Evolutionary conservation across 37 sponge, comb jelly and placozoan genomes (phyloP).

Genomic region (Aplysina aerophoba): DNA sequence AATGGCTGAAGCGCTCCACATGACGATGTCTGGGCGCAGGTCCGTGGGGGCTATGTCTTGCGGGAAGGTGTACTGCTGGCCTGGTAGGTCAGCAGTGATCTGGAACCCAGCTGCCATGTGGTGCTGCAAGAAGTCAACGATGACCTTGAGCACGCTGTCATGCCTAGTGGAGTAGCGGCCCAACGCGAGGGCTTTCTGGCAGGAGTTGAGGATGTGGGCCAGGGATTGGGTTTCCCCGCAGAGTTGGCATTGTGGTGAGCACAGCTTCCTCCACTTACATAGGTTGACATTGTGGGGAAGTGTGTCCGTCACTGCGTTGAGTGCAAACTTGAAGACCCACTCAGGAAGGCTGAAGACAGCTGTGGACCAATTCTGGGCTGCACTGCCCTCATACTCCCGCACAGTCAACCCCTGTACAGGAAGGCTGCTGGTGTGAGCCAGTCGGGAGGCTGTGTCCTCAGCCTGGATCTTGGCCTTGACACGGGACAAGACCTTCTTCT

Average conservation of each 20-base stretch:
- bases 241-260: background rate
- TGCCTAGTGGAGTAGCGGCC: conserved; percentile 11
- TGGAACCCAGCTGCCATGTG: background rate
- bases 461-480: background rate
- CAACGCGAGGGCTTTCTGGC: conserved; percentile 21
- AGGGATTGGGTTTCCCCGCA: conserved; percentile 23
- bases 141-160: conserved; percentile 12
- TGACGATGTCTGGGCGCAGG: conserved; percentile 8
- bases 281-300: conserved; percentile 29
- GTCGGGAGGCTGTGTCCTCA: background rate
- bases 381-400: background rate
- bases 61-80: background rate
- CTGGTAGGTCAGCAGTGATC: background rate
- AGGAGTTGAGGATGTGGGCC: conserved; percentile 22
- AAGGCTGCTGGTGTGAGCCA: background rate
- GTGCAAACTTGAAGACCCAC: conserved; percentile 2
- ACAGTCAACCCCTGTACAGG: background rate
- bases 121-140: background rate
- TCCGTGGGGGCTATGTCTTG: background rate
- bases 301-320: conserved; percentile 16
- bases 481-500: background rate
- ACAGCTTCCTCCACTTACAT: background rate
- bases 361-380: conserved; percentile 5
- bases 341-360: background rate
- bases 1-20: no score